Conservation (phyloP, 2,113 vertebrate species). For the Macrotus californicus region DNA sequence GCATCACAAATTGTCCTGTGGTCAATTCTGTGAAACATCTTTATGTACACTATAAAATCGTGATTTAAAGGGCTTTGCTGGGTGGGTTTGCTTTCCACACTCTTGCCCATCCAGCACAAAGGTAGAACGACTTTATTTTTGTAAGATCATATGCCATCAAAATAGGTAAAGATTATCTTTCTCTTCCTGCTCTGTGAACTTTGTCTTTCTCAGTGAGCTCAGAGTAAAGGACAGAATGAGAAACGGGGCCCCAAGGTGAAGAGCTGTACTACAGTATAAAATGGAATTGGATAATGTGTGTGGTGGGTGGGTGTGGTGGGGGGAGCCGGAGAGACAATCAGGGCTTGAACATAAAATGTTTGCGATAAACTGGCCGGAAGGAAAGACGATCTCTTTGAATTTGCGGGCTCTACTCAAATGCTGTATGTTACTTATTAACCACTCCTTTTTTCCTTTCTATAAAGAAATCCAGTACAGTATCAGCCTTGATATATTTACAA, state of each 20-base stretch:
- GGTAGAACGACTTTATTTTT: not conserved
- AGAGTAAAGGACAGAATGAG: not conserved
- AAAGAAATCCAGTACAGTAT: slow-evolving; percentile 33
- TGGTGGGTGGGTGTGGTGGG: accelerated
- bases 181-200: not conserved
- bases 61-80: not conserved
- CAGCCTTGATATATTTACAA: slow-evolving; percentile 47
- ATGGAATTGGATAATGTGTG: not conserved
- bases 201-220: not conserved
- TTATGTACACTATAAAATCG: not conserved
- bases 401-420: not conserved
- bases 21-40: not conserved
- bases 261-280: accelerated
- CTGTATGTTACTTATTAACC: not conserved
- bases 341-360: not conserved
- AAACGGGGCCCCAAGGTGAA: not conserved
- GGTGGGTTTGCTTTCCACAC: not conserved
- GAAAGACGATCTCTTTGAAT: not conserved
- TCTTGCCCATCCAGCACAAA: not conserved
- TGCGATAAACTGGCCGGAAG: not conserved
- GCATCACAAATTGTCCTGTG: not conserved
- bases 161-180: not conserved
- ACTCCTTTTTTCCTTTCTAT: slow-evolving; percentile 26
- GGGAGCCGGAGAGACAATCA: too few species aligned
- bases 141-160: not conserved